phyloP scores from a whole-genome alignment of 2,113 vertebrate genomes.

The Sakesphorus luctuosus region DNA sequence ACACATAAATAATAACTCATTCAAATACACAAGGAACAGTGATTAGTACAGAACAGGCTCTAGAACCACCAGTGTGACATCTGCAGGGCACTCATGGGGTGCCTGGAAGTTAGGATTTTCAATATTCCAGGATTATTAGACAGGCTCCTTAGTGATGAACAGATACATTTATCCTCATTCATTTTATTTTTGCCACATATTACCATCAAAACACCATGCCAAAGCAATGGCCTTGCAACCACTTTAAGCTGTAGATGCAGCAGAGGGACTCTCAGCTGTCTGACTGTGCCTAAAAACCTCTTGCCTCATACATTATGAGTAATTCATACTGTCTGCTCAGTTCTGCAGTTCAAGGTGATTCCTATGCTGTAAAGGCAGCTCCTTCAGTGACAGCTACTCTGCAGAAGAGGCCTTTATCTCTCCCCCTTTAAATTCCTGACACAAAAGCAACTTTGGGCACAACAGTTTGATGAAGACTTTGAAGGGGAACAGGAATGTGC shows the following conservation, averaged over 20 bases:
- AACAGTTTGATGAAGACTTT: not conserved
- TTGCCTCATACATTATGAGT: not conserved
- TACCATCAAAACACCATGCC: not conserved
- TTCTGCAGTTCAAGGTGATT: not conserved
- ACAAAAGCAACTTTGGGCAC: not conserved
- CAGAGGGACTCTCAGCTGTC: not conserved
- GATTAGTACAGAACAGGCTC: not conserved
- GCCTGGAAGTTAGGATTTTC: not conserved
- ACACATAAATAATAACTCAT: not conserved
- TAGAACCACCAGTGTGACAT: not conserved
- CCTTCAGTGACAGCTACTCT: not conserved
- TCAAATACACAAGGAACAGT: not conserved
- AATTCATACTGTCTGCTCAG: not conserved
- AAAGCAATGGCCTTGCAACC: not conserved
- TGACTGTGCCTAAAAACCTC: not conserved
- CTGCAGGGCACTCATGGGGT: not conserved
- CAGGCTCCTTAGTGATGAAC: not conserved
- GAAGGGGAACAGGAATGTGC: not conserved
- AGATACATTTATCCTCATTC: not conserved
- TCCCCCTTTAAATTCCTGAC: not conserved
- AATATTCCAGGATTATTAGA: not conserved
- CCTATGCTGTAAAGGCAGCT: not conserved
- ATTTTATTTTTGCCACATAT: not conserved
- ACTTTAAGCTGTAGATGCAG: not conserved
- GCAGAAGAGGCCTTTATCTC: not conserved